Evolutionary conservation across 2,113 vertebrate species (phyloP).

Genomic region (Rhombomys opimus): DNA sequence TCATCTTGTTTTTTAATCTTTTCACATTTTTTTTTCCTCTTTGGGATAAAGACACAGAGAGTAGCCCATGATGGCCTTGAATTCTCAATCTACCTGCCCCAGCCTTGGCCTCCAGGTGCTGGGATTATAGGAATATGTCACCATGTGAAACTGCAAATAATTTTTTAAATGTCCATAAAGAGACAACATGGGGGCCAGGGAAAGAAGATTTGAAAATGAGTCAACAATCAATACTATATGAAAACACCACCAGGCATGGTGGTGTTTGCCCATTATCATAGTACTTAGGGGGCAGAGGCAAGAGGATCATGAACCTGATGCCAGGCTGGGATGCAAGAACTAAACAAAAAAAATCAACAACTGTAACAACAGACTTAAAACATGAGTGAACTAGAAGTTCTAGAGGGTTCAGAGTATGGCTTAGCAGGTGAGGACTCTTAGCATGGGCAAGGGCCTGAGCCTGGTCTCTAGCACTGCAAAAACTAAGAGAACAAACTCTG

Average conservation of each 20-base stretch:
- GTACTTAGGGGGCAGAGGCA: neutral
- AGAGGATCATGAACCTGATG: neutral
- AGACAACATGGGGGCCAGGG: neutral
- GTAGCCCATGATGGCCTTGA: neutral
- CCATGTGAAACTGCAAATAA: neutral
- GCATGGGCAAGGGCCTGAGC: neutral
- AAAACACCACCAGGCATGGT: neutral
- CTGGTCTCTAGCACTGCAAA: neutral
- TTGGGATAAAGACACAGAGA: neutral
- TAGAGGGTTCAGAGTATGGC: neutral
- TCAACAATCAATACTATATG: neutral
- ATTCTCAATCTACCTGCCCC: neutral
- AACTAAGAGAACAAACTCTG: neutral
- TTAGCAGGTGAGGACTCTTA: neutral
- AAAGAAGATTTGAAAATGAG: slow-evolving; percentile 29
- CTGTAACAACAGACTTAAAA: neutral
- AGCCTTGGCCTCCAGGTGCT: neutral
- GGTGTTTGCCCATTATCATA: neutral
- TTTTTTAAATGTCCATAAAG: slow-evolving; percentile 6
- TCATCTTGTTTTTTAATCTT: neutral
- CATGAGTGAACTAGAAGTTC: neutral
- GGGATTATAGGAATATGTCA: neutral
- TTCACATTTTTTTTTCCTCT: slow-evolving; percentile 15
- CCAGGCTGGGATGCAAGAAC: neutral
- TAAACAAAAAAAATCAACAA: neutral